phyloP scores from a whole-genome alignment of 2,888 invertebrate species.

The Alloplasta piceator region DNA sequence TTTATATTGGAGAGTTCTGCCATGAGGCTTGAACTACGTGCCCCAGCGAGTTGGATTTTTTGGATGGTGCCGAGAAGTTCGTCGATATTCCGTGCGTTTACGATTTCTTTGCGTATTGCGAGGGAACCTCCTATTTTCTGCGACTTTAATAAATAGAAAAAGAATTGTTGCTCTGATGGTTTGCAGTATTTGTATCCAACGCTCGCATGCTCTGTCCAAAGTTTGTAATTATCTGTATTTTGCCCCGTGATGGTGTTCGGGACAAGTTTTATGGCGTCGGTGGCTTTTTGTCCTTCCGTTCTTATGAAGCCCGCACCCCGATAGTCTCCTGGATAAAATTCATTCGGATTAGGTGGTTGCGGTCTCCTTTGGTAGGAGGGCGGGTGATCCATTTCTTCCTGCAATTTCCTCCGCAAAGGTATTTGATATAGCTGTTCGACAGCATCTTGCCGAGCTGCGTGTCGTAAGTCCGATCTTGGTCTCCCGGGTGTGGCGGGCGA shows the following conservation, averaged over 20 bases:
- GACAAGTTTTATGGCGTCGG: conserved; percentile 4
- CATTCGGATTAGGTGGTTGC: conserved; percentile 17
- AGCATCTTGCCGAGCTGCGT: too few relatives aligned
- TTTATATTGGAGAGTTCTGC: conserved; percentile 15
- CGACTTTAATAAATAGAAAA: too few relatives aligned
- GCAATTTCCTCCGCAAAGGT: background rate
- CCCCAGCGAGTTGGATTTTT: conserved; percentile 35
- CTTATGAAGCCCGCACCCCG: conserved; percentile 15
- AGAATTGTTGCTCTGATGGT: too few relatives aligned
- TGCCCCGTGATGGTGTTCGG: conserved; percentile 23
- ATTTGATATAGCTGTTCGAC: background rate
- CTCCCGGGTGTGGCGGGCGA: background rate
- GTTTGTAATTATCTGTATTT: conserved; percentile 26
- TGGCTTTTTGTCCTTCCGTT: conserved; percentile 15
- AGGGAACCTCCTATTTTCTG: conserved; percentile 26
- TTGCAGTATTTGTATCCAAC: too few relatives aligned
- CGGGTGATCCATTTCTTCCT: background rate
- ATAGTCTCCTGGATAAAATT: conserved; percentile 37
- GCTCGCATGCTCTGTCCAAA: too few relatives aligned
- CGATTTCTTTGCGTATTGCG: conserved; percentile 23
- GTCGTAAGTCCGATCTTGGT: background rate
- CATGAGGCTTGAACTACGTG: conserved; percentile 33
- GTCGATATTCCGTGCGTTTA: background rate
- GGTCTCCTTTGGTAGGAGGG: background rate
- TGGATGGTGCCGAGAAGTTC: conserved; percentile 20